Percentiles rank a stretch among this genome's conserved stretches.
Evolutionary conservation across 2,113 vertebrate genomes (phyloP).

Genomic region (Sphyrna mokarran): DNA sequence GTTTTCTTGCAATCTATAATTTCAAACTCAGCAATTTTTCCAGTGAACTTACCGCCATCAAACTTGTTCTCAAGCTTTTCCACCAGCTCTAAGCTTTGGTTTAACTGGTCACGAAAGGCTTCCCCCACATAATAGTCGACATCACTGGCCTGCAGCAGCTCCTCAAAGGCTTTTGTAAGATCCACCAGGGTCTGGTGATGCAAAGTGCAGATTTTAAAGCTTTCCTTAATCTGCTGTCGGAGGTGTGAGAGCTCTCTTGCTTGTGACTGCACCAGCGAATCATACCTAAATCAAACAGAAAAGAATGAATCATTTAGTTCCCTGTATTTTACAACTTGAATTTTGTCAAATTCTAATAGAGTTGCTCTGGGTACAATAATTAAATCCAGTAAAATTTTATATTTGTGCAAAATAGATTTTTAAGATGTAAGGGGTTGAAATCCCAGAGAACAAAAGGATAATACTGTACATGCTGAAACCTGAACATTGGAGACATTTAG

Average conservation of each 20-base stretch:
- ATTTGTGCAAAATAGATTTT: background rate
- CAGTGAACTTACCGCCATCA: conserved; percentile 58
- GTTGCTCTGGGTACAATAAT: background rate
- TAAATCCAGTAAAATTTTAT: background rate
- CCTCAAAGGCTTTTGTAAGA: conserved; percentile 68
- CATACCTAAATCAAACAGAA: conserved; percentile 58
- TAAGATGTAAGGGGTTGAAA: background rate
- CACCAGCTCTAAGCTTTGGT: conserved; percentile 61
- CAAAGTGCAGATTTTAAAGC: conserved; percentile 58
- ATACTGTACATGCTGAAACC: background rate
- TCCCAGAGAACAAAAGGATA: background rate
- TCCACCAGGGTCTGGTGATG: conserved; percentile 68
- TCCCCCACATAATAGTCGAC: conserved; percentile 65
- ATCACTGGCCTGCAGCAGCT: conserved; percentile 69
- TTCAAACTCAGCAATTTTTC: background rate
- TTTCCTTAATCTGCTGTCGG: conserved; percentile 74
- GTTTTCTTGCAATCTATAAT: background rate
- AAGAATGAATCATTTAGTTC: background rate
- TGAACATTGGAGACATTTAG: background rate
- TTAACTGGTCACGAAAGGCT: conserved; percentile 73
- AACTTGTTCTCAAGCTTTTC: conserved; percentile 67
- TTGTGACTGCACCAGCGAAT: conserved; percentile 76
- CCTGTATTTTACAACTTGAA: background rate
- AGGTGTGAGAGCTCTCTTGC: conserved; percentile 77
- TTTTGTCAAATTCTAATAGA: background rate